phyloP scores from a whole-genome alignment of 2,888 invertebrate genomes.

The Tipula helvola region DNA sequence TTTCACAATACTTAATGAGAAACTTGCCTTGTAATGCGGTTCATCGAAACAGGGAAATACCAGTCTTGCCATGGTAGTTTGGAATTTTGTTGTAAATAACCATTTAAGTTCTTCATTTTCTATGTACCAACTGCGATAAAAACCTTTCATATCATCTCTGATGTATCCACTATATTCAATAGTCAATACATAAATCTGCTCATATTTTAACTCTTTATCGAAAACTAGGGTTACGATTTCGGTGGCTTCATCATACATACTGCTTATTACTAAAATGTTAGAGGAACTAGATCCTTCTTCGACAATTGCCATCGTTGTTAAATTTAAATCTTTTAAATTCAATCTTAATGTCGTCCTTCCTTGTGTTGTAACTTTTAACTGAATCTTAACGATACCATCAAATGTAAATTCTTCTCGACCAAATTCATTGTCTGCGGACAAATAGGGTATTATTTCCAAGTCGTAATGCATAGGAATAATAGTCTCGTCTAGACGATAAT shows the following conservation, averaged over 20 bases:
- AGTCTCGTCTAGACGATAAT: slow-evolving; percentile 25
- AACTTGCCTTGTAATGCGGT: slow-evolving; percentile 66
- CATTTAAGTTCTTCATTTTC: slow-evolving; percentile 27
- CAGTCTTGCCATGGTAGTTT: slow-evolving; percentile 50
- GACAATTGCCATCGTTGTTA: slow-evolving; percentile 8
- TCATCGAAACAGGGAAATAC: slow-evolving; percentile 85
- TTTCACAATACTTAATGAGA: slow-evolving; percentile 45
- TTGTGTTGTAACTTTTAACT: slow-evolving; percentile 26
- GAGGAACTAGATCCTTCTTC: background rate
- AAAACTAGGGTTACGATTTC: slow-evolving; percentile 17
- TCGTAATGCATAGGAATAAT: slow-evolving; percentile 42
- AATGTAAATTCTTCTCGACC: slow-evolving; percentile 26
- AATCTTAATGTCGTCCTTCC: slow-evolving; percentile 30
- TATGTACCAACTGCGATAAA: slow-evolving; percentile 37
- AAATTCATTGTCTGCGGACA: slow-evolving; percentile 21
- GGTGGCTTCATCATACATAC: background rate
- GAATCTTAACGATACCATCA: slow-evolving; percentile 34
- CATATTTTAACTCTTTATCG: slow-evolving; percentile 23
- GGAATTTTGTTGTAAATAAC: slow-evolving; percentile 57
- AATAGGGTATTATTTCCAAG: slow-evolving; percentile 40
- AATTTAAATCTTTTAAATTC: slow-evolving; percentile 38
- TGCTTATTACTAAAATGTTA: background rate
- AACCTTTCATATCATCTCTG: slow-evolving; percentile 40
- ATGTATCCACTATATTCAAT: slow-evolving; percentile 40
- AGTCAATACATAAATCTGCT: slow-evolving; percentile 33